Evolutionary conservation across 2,113 vertebrate genomes (phyloP), one percentile per base, ranked within the genome.

Genomic region (Rhinichthys klamathensis): DNA sequence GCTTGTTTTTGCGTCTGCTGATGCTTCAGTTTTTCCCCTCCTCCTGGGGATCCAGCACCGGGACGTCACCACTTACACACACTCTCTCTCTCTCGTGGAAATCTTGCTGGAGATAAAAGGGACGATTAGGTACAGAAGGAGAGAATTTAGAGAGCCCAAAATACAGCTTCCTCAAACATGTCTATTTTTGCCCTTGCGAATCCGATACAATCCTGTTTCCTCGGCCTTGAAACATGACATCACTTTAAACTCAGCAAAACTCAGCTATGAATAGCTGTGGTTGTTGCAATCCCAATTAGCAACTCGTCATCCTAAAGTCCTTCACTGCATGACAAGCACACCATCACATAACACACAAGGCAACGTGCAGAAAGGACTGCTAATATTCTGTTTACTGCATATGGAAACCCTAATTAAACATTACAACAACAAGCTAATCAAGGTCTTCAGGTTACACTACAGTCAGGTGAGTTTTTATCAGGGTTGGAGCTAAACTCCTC

Each of bases 141-240:
- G 3, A 65, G 49, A 84, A 82, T 70, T 25, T 69, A 77, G 23
- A 67, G 85, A 60, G 13, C 23, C 35, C 44, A 46, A 77, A 58
- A 83, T 46, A 77, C 16, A 72, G 46, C 67, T 85, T 82, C 69
- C 61, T 84, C 23, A 78, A 74, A 75, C 61, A n/a, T 49, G 81
- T 25, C 84, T 86, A 86, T 86, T 83, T 88, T 32, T 81, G 27
- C 44, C 35, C 11, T 21, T 10, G 41, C 23, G 38, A 88, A 84
- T 75, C 58, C 60, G 69, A 78, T 58, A 54, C 65, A 74, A 51
- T 72, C 51, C 44, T 65, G 16, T 61, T 85, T 83, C 79, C 38
- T 13, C 25, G 56, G 67, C 56, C 32, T 18, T 69, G 69, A 86
- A 54, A 65, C 27, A 67, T 61, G 69, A 63, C 73, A 82, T 80